Percentiles rank a stretch among this genome's conserved stretches.
Conservation (phyloP, 1,140 invertebrate genomes). For the Mya arenaria region DNA sequence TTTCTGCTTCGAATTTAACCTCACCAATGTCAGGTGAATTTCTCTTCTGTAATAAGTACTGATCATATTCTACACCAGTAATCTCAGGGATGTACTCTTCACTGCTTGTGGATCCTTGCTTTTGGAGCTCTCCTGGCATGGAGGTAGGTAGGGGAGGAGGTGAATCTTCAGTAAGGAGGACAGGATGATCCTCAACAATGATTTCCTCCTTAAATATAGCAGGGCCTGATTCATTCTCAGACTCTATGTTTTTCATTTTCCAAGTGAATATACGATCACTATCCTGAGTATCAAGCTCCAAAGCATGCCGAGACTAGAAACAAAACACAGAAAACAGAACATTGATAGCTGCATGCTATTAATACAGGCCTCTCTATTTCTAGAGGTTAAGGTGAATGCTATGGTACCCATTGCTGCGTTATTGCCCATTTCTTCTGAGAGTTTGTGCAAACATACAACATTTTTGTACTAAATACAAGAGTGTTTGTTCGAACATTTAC, state of each 20-base stretch:
- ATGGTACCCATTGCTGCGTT: too few relatives aligned
- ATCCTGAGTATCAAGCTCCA: conserved; percentile 36
- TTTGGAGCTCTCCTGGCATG: conserved; percentile 30
- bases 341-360: conserved; percentile 39
- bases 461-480: too few relatives aligned
- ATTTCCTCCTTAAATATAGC: conserved; percentile 63
- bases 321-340: conserved; percentile 47
- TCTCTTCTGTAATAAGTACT: conserved; percentile 1
- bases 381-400: neutral
- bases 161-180: conserved; percentile 29
- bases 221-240: conserved; percentile 32
- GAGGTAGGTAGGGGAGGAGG: conserved; percentile 2
- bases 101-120: conserved; percentile 29
- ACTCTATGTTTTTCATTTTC: conserved; percentile 43
- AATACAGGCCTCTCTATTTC: neutral
- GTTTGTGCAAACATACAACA: too few relatives aligned
- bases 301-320: conserved; percentile 56
- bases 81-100: conserved; percentile 51
- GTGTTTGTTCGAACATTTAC: too few relatives aligned
- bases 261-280: conserved; percentile 47
- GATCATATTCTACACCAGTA: conserved; percentile 41
- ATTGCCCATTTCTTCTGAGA: too few relatives aligned
- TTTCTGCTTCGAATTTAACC: conserved; percentile 3
- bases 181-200: conserved; percentile 46
- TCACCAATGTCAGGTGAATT: neutral